These are phyloP conservation scores for Setipinna tenuifilis DNA, from an alignment of 2,797 vertebrate species.

Conservation along the genomic window DNA sequence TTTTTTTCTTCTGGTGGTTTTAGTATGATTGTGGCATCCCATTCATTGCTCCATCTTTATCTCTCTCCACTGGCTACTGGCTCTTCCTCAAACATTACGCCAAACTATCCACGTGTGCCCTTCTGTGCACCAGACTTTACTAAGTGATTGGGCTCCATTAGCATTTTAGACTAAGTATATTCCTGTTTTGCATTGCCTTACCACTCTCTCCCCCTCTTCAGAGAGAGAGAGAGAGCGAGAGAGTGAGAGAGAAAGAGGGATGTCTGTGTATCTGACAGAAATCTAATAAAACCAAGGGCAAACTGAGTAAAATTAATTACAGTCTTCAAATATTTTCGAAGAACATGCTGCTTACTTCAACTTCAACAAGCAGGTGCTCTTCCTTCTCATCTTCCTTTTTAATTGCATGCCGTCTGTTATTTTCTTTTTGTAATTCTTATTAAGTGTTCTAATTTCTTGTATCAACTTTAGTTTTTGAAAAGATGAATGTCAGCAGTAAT, in stretches of 20 bases:
- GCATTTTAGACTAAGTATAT: too few relatives aligned
- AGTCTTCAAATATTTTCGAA: not conserved
- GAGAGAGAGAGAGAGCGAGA: too few relatives aligned
- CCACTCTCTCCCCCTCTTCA: constrained; percentile 25
- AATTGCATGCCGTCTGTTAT: not conserved
- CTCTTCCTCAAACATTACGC: too few relatives aligned
- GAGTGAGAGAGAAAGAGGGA: not conserved
- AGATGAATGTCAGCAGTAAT: too few relatives aligned
- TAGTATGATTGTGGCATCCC: not conserved
- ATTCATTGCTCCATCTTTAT: not conserved
- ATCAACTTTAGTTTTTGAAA: too few relatives aligned
- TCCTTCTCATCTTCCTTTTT: not conserved
- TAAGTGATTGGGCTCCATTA: too few relatives aligned
- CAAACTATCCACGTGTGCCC: too few relatives aligned
- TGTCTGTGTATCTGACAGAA: not conserved
- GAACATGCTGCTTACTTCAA: not conserved
- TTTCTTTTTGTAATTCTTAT: not conserved
- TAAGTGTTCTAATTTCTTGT: not conserved
- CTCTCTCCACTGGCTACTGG: too few relatives aligned
- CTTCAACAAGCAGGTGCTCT: not conserved
- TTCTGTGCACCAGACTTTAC: too few relatives aligned
- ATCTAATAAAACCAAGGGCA: not conserved
- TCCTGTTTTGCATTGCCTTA: not conserved
- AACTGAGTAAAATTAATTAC: not conserved
- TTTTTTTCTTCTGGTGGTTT: not conserved